phyloP scores from a whole-genome alignment of 2,888 invertebrate genomes.

The Sphaerophoria taeniata region DNA sequence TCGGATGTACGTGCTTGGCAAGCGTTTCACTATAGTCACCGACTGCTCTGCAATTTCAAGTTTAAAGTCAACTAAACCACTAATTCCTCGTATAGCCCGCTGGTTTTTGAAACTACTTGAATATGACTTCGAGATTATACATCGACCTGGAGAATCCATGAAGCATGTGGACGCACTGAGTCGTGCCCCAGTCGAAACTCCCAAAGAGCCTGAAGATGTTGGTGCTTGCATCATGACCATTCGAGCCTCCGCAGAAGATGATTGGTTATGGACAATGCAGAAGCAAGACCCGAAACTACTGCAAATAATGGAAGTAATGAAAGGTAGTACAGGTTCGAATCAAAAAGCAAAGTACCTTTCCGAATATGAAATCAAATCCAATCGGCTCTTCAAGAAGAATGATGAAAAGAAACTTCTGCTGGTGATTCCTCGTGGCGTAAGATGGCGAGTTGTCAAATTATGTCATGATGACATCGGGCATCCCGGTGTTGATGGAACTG shows the following conservation, averaged over 20 bases:
- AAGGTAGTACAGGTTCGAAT: background rate
- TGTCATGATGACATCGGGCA: constrained; percentile 62
- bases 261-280: constrained; percentile 66
- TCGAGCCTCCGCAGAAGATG: constrained; percentile 14
- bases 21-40: constrained; percentile 32
- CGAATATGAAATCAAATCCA: constrained; percentile 30
- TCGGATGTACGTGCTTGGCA: constrained; percentile 55
- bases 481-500: too few species aligned
- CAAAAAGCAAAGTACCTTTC: constrained; percentile 16
- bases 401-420: constrained; percentile 21
- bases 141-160: constrained; percentile 50
- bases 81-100: constrained; percentile 45
- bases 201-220: constrained; percentile 21
- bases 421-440: constrained; percentile 35
- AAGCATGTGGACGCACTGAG: constrained; percentile 62
- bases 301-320: constrained; percentile 39
- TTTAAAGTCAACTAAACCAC: constrained; percentile 31
- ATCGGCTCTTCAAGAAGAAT: constrained; percentile 43
- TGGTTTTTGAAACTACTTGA: constrained; percentile 50
- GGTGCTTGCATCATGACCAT: constrained; percentile 37
- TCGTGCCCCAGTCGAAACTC: constrained; percentile 34
- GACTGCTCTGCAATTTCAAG: background rate
- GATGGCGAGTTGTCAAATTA: constrained; percentile 41
- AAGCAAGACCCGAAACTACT: constrained; percentile 44
- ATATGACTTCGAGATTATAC: constrained; percentile 39